Conservation (phyloP, 2,113 vertebrate species). For the Psilopsiagon aymara region DNA sequence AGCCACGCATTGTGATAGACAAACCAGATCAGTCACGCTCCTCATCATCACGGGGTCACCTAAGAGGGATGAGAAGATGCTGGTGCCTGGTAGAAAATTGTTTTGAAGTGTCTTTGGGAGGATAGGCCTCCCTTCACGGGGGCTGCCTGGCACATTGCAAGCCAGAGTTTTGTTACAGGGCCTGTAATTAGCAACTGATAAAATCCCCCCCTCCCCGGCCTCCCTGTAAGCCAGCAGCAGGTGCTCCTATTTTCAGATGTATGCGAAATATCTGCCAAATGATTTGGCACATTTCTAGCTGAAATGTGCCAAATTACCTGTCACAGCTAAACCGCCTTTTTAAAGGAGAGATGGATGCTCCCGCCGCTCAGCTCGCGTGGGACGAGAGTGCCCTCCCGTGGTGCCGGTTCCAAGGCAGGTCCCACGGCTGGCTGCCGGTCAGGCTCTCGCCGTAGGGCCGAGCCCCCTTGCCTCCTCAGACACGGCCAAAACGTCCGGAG, state of each 20-base stretch:
- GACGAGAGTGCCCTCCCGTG: conserved; percentile 74
- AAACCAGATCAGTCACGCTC: background rate
- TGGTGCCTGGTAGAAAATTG: background rate
- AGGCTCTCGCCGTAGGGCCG: too few relatives aligned
- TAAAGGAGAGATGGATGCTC: conserved; percentile 54
- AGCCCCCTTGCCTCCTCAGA: background rate
- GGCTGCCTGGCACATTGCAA: background rate
- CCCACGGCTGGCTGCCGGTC: background rate
- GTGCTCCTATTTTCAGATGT: conserved; percentile 74
- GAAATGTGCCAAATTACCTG: conserved; percentile 77
- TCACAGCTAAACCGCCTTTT: conserved; percentile 62
- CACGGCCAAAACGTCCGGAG: accelerated
- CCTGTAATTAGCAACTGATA: conserved; percentile 58
- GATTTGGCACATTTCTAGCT: conserved; percentile 70
- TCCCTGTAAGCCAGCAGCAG: conserved; percentile 65
- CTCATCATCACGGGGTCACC: background rate
- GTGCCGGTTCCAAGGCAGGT: background rate
- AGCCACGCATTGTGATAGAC: accelerated
- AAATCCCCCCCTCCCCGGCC: background rate
- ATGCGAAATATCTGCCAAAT: conserved; percentile 75
- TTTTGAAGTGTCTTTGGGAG: background rate
- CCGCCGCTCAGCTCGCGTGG: background rate
- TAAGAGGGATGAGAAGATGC: background rate
- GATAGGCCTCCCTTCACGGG: background rate
- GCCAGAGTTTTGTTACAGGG: conserved; percentile 6